phyloP scores from a whole-genome alignment of 2,797 vertebrate genomes.

The Pelobates cultripes region DNA sequence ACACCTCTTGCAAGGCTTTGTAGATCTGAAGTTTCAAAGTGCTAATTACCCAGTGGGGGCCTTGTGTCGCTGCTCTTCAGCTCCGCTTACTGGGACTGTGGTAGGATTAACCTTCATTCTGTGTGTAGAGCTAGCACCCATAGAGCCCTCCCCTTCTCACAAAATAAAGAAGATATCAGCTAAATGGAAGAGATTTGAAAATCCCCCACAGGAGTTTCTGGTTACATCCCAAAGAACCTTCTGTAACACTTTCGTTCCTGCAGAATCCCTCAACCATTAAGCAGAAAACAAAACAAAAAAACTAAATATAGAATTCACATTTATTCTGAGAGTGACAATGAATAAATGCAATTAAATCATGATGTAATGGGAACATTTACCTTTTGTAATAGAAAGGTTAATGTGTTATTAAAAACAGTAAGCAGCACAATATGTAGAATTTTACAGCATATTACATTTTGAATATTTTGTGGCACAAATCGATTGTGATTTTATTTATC shows the following conservation, averaged over 20 bases:
- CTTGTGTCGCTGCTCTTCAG: slow-evolving; percentile 63
- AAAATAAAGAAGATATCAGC: slow-evolving; percentile 52
- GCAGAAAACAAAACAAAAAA: not conserved
- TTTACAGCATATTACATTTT: not conserved
- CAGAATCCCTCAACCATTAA: slow-evolving; percentile 10
- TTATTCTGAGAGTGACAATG: not conserved
- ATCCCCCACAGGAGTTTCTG: slow-evolving; percentile 41
- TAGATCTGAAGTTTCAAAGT: slow-evolving; percentile 60
- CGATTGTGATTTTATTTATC: no score
- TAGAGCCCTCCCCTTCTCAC: slow-evolving; percentile 65
- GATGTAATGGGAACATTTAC: not conserved
- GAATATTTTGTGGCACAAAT: no score
- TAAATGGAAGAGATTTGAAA: slow-evolving; percentile 37
- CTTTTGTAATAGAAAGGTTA: not conserved
- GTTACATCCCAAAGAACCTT: slow-evolving; percentile 26
- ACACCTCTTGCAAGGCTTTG: slow-evolving; percentile 54
- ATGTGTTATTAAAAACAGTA: not conserved
- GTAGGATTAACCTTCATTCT: slow-evolving; percentile 67
- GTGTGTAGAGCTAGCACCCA: slow-evolving; percentile 64
- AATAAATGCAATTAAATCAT: not conserved
- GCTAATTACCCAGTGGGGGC: slow-evolving; percentile 57
- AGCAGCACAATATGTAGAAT: no score
- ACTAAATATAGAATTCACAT: not conserved
- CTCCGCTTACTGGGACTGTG: slow-evolving; percentile 56
- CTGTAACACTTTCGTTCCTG: slow-evolving; percentile 24